Evolutionary conservation across 1,140 invertebrate species (phyloP).

Genomic region (Drosophila hydei): DNA sequence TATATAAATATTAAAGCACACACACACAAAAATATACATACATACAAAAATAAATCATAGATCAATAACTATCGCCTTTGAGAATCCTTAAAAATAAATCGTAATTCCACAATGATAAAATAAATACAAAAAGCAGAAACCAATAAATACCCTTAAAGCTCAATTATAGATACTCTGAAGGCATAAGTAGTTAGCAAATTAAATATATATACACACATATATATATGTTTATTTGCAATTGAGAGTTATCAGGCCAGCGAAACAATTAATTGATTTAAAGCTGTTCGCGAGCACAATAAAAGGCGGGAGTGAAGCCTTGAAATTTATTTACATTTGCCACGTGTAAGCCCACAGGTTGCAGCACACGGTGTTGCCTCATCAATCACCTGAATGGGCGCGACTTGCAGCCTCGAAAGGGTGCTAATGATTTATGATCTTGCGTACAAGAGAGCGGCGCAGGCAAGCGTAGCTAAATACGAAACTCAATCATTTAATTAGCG

Average conservation of each 20-base stretch:
- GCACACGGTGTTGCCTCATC: slow-evolving; percentile 54
- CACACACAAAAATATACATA: no score
- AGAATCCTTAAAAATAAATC: no score
- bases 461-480: slow-evolving; percentile 63
- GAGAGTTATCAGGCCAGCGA: not conserved
- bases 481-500: slow-evolving; percentile 81
- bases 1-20: no score
- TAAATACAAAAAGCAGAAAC: no score
- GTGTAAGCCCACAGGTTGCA: slow-evolving; percentile 60
- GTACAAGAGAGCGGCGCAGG: not conserved
- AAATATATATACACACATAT: no score
- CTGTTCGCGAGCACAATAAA: slow-evolving; percentile 3
- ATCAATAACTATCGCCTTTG: no score
- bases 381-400: slow-evolving; percentile 64
- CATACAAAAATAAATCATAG: no score
- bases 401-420: slow-evolving; percentile 54
- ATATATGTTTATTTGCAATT: no score
- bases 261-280: slow-evolving; percentile 19
- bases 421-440: slow-evolving; percentile 74
- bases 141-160: no score
- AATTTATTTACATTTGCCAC: slow-evolving; percentile 49
- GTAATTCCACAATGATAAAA: no score
- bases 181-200: no score
- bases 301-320: slow-evolving; percentile 4
- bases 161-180: no score